phyloP scores from a whole-genome alignment of 2,888 invertebrate genomes.

The Apantesis nais region DNA sequence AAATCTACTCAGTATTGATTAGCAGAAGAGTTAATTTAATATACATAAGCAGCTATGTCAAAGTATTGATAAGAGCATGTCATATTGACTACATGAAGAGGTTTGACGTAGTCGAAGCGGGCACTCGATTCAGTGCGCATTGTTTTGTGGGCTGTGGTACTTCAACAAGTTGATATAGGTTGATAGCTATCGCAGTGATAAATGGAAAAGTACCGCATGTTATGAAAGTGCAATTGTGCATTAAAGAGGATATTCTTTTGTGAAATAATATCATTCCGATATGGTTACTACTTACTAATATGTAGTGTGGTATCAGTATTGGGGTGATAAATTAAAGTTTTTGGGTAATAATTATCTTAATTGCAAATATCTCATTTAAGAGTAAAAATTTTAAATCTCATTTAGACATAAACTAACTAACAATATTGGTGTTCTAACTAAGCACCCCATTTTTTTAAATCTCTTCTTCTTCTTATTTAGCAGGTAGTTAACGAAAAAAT shows the following conservation, averaged over 20 bases:
- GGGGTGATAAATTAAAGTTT: too few species aligned
- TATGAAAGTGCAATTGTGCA: neutral
- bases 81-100: slow-evolving; percentile 6
- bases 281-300: neutral
- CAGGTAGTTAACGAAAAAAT: neutral
- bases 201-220: slow-evolving; percentile 2
- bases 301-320: too few species aligned
- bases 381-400: neutral
- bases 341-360: neutral
- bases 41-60: neutral
- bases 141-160: slow-evolving; percentile 12
- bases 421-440: too few species aligned
- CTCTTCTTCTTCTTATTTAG: neutral
- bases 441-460: neutral
- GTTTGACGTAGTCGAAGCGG: slow-evolving; percentile 7
- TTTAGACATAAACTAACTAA: too few species aligned
- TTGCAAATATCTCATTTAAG: neutral
- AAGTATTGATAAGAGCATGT: slow-evolving; percentile 3
- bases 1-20: slow-evolving; percentile 6
- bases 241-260: neutral
- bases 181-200: slow-evolving; percentile 9
- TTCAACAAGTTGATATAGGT: slow-evolving; percentile 5
- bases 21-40: neutral
- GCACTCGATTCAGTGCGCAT: slow-evolving; percentile 12
- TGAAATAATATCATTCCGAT: neutral